These are phyloP conservation scores for Syrmaticus mikado DNA, from an alignment of 2,113 vertebrate species.

Conservation along the genomic window DNA sequence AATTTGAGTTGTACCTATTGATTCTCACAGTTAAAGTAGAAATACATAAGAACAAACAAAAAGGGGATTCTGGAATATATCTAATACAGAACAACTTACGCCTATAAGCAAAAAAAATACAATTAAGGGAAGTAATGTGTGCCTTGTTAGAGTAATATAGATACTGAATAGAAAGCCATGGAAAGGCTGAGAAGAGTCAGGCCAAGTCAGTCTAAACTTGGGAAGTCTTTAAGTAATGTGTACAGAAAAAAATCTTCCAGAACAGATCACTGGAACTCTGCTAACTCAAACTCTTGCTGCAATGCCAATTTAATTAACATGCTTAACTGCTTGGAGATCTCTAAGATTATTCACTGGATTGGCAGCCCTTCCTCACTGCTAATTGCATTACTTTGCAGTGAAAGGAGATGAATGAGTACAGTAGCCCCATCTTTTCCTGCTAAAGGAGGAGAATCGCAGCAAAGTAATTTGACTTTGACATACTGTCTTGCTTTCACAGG, in stretches of 20 bases:
- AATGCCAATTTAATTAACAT: conserved; percentile 66
- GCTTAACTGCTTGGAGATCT: conserved; percentile 68
- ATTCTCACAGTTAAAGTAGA: neutral
- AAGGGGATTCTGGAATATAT: neutral
- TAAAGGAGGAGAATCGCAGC: conserved; percentile 32
- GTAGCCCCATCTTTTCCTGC: conserved; percentile 31
- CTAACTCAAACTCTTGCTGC: conserved; percentile 35
- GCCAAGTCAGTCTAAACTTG: neutral
- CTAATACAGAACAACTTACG: neutral
- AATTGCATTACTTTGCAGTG: conserved; percentile 45
- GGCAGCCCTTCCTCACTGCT: conserved; percentile 56
- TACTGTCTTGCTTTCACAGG: neutral
- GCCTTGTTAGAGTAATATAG: neutral
- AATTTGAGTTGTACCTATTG: neutral
- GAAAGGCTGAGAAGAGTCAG: neutral
- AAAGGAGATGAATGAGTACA: conserved; percentile 55
- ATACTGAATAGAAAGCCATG: neutral
- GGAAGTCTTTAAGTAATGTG: neutral
- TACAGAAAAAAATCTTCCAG: neutral
- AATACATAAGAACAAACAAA: neutral
- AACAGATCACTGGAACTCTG: neutral
- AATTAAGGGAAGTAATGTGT: neutral
- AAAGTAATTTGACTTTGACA: conserved; percentile 64
- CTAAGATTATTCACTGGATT: conserved; percentile 62
- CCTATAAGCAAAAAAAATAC: neutral